Percentiles rank a stretch among this genome's conserved stretches.
Evolutionary conservation across 2,797 vertebrate genomes (phyloP).

Genomic region (Lerista edwardsae): DNA sequence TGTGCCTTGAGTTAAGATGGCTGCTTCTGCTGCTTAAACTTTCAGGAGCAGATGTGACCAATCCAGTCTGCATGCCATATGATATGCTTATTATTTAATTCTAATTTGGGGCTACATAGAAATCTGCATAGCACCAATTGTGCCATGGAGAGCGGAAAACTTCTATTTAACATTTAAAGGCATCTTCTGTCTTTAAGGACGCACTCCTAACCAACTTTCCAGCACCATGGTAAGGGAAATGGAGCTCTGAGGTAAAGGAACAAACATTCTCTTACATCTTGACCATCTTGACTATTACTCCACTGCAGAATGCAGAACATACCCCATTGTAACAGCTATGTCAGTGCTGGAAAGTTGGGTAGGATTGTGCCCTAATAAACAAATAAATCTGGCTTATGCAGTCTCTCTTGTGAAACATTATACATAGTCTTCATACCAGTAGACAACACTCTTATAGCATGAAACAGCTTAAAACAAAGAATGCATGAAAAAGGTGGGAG

Average conservation of each 20-base stretch:
- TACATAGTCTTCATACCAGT: neutral
- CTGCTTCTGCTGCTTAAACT: slow-evolving; percentile 2
- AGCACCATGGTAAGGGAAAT: no score
- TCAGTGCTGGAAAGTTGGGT: no score
- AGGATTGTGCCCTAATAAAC: no score
- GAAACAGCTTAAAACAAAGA: neutral
- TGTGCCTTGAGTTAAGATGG: neutral
- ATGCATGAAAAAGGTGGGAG: neutral
- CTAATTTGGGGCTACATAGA: neutral
- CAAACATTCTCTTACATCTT: no score
- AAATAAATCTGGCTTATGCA: neutral
- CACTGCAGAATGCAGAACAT: no score
- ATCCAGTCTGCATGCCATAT: neutral
- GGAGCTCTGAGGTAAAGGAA: no score
- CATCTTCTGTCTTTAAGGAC: neutral
- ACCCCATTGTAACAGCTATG: no score
- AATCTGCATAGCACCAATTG: neutral
- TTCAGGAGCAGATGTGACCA: neutral
- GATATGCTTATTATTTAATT: slow-evolving; percentile 1
- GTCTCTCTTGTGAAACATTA: neutral
- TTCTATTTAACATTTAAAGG: neutral
- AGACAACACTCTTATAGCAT: neutral
- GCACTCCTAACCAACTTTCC: no score
- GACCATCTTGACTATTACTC: no score
- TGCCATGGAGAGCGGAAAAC: neutral